Base-by-base conservation (phyloP, 2,888 invertebrate species). In the Drosophila parthenogenetica region DNA sequence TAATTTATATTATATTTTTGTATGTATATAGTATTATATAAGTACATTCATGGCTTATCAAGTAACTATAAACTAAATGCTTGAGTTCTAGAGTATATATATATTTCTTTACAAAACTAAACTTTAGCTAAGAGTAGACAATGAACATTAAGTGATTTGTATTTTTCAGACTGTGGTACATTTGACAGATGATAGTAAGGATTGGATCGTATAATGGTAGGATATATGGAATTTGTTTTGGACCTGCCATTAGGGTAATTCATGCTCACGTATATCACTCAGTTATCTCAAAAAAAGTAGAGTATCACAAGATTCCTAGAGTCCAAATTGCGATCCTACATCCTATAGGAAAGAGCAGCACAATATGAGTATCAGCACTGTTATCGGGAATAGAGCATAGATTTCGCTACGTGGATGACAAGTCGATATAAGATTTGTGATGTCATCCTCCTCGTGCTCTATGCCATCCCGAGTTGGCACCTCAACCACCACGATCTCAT, bases 401-500 rank as follows among this genome's bases (percentile, higher is more conserved):
- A 97, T 93, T 35, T 94, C 94, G 93, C 96, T 95, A 76, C 97
- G 93, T 8, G 97, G 97, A 91, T 96, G 95, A 89, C 97, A 97
- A 5, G 95, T 94, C 54, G 97, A 97, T 69, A 95, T 93, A 61
- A 97, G 93, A 77, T 95, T 93, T 10, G 95, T 95, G 67, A 95
- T 94, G 89, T 96, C 95, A 81, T 96, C 95, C 46, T 94, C 95
- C 89, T 96, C 95, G 87, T 95, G 94, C 87, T 96, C 96, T 66
- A 96, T 95, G 16, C 96, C 96, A 92, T 96, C 96, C 67, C 94
- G 94, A 0, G 96, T 96, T 13, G 97, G 97, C 49, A 97, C 95
- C 93, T 97, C 97, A 40, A 97, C 96, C 61, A 97, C 95, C 10
- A 97, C 97, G 81, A 95, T 94, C 90, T 97, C 96, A 74, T 95